phyloP scores from a whole-genome alignment of 2,113 vertebrate species.

The Podarcis muralis region DNA sequence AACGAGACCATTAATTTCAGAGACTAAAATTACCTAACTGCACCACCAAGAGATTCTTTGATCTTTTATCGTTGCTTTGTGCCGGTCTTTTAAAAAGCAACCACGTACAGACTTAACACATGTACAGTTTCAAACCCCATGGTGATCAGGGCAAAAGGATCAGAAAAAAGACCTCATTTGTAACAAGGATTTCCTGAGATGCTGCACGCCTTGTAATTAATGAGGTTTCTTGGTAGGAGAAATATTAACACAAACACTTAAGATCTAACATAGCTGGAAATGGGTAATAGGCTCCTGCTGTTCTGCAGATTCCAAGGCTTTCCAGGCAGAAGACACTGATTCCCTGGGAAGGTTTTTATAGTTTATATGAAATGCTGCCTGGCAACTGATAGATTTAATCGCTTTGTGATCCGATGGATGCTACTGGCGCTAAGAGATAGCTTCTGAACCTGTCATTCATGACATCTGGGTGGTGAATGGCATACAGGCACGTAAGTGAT shows the following conservation, averaged over 20 bases:
- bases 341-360: conserved; percentile 42
- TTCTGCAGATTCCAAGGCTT: not conserved
- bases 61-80: not conserved
- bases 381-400: conserved; percentile 56
- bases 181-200: not conserved
- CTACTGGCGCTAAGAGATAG: conserved; percentile 56
- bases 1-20: not conserved
- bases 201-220: not conserved
- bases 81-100: fast-evolving
- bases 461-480: conserved; percentile 32
- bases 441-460: conserved; percentile 1
- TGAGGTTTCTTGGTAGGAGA: fast-evolving
- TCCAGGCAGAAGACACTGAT: not conserved
- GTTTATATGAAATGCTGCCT: conserved; percentile 58
- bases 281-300: not conserved
- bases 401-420: conserved; percentile 55
- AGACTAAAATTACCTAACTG: not conserved
- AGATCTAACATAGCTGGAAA: fast-evolving
- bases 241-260: not conserved
- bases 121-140: not conserved
- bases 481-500: not conserved
- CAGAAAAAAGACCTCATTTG: not conserved
- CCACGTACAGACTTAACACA: not conserved
- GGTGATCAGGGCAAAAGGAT: fast-evolving
- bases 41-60: not conserved